phyloP scores from a whole-genome alignment of 2,113 vertebrate genomes.

The Mellivora capensis region DNA sequence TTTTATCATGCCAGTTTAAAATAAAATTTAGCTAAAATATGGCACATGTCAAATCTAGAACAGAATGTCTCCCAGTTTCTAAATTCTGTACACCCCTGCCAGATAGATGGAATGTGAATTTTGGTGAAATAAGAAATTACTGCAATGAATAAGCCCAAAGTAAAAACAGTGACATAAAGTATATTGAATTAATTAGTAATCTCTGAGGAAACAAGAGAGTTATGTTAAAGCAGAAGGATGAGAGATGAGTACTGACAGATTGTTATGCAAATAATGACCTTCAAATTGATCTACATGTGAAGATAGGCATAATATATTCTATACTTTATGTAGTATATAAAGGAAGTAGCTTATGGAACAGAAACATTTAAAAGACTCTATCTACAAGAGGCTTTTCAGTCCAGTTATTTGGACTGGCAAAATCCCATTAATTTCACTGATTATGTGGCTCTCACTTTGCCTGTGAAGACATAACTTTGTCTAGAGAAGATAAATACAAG shows the following conservation, averaged over 20 bases:
- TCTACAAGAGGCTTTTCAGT: not conserved
- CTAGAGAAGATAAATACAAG: not conserved
- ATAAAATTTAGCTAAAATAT: constrained; percentile 23
- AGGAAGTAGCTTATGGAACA: not conserved
- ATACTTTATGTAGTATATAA: not conserved
- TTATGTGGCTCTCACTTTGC: not conserved
- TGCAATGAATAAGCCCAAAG: not conserved
- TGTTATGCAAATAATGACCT: constrained; percentile 6
- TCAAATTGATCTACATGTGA: not conserved
- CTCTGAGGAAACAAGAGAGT: not conserved
- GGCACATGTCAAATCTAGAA: not conserved
- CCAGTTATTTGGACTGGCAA: not conserved
- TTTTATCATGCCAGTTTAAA: not conserved
- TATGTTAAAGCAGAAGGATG: not conserved
- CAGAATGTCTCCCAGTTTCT: not conserved
- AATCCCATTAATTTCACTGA: not conserved
- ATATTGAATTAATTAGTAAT: not conserved
- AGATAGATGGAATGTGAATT: not conserved
- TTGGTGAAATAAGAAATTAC: not conserved
- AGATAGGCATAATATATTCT: not conserved
- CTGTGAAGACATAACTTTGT: not conserved
- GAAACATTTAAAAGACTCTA: not conserved
- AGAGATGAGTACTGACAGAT: not conserved
- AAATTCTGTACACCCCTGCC: not conserved
- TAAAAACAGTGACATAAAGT: not conserved